Evolutionary conservation across 2,113 vertebrate species (phyloP).

Genomic region (Turdus rufiventris): DNA sequence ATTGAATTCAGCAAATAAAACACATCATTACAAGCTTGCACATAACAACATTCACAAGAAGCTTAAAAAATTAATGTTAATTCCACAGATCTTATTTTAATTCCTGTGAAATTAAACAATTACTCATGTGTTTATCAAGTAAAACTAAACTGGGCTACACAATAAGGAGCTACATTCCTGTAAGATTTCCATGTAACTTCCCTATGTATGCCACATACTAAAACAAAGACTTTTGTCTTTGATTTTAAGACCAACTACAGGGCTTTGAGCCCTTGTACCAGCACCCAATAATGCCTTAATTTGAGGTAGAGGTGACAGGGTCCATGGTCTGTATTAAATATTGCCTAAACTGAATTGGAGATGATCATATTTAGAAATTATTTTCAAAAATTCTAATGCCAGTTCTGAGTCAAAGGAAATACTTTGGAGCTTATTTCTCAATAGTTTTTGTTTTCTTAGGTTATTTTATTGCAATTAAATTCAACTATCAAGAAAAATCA

Average conservation of each 20-base stretch:
- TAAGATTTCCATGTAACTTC: conserved; percentile 4
- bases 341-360: background rate
- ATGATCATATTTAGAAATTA: background rate
- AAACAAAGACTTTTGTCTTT: background rate
- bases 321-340: background rate
- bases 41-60: background rate
- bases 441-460: background rate
- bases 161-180: background rate
- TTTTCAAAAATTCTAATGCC: background rate
- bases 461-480: background rate
- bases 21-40: background rate
- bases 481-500: background rate
- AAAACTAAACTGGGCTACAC: background rate
- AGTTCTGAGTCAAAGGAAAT: background rate
- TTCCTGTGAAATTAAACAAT: conserved; percentile 16
- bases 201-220: background rate
- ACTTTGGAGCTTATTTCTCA: background rate
- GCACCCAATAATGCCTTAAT: background rate
- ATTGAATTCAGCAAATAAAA: background rate
- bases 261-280: background rate
- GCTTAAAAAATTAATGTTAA: conserved; percentile 17
- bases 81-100: conserved; percentile 2
- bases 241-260: background rate
- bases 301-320: background rate
- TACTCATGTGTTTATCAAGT: background rate